These are phyloP conservation scores for Holothuria scabra DNA, from an alignment of 53 echinoderm and acorn worm genomes.

Conservation along the genomic window DNA sequence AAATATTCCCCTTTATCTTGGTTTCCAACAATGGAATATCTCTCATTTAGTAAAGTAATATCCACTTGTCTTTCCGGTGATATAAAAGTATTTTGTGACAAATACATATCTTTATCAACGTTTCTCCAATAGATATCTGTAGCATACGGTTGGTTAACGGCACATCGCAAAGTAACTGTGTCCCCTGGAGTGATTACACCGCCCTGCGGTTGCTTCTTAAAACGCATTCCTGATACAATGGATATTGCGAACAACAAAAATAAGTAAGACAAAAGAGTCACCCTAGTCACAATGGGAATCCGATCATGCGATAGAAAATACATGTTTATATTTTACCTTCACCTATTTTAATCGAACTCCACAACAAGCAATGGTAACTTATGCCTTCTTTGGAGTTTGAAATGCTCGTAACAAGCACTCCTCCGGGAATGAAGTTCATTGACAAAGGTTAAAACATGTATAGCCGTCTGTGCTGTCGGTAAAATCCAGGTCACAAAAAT, in stretches of 20 bases:
- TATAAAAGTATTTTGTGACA: conserved; percentile 59
- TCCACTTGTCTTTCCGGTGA: conserved; percentile 64
- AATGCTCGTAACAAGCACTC: too few relatives aligned
- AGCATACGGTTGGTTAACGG: conserved; percentile 64
- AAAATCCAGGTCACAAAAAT: too few relatives aligned
- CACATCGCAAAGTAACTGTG: conserved; percentile 66
- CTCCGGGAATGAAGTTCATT: too few relatives aligned
- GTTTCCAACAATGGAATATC: conserved; percentile 67
- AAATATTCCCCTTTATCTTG: conserved; percentile 70
- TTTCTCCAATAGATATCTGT: conserved; percentile 75
- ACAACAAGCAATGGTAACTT: too few relatives aligned
- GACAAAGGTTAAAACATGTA: too few relatives aligned
- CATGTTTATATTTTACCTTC: too few relatives aligned
- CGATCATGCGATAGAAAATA: too few relatives aligned
- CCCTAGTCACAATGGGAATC: neutral
- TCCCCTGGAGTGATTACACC: conserved; percentile 60
- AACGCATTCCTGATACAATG: neutral
- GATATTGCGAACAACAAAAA: neutral
- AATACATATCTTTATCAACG: conserved; percentile 56
- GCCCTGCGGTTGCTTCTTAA: conserved; percentile 55
- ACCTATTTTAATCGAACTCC: too few relatives aligned
- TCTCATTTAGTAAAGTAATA: conserved; percentile 12
- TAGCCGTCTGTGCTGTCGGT: too few relatives aligned
- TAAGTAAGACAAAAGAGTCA: neutral
- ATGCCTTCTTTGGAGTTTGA: too few relatives aligned